Evolutionary conservation across 2,797 vertebrate genomes (phyloP).

Genomic region (Spheniscus humboldti): DNA sequence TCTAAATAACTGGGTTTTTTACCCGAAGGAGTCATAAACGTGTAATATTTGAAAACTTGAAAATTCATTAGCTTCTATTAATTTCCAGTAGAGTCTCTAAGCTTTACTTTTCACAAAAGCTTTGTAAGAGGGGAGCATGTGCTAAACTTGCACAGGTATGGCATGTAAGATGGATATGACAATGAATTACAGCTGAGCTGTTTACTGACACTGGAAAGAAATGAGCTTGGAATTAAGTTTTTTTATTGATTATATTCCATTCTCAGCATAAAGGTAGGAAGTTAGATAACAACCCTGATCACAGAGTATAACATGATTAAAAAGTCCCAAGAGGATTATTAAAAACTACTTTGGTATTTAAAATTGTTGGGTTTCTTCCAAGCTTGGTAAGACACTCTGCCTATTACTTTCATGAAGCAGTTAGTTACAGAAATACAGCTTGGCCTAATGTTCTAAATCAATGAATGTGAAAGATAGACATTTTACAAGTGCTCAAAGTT

Average conservation of each 20-base stretch:
- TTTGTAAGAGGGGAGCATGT: neutral
- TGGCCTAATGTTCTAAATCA: slow-evolving; percentile 37
- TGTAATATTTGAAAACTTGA: neutral
- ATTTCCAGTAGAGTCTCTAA: neutral
- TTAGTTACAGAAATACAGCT: slow-evolving; percentile 42
- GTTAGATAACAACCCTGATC: slow-evolving; percentile 2
- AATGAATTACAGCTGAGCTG: neutral
- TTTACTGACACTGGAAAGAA: slow-evolving; percentile 6
- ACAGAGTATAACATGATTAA: slow-evolving; percentile 36
- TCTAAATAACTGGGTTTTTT: neutral
- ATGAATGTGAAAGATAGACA: slow-evolving; percentile 24
- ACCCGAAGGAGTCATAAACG: neutral
- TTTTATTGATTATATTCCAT: slow-evolving; percentile 24
- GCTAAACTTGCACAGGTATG: neutral
- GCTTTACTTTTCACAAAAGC: neutral
- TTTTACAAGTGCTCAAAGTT: slow-evolving; percentile 45
- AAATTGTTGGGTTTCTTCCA: slow-evolving; percentile 56
- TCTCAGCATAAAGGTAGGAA: neutral
- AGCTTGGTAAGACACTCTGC: slow-evolving; percentile 7
- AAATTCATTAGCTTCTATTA: neutral
- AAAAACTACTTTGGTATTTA: slow-evolving; percentile 49
- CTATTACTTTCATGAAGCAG: slow-evolving; percentile 23
- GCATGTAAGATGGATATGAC: neutral
- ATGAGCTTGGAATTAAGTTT: neutral
- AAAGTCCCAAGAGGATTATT: slow-evolving; percentile 34